phyloP scores from a whole-genome alignment of 2,797 vertebrate genomes.

The Otolemur crassicaudatus region DNA sequence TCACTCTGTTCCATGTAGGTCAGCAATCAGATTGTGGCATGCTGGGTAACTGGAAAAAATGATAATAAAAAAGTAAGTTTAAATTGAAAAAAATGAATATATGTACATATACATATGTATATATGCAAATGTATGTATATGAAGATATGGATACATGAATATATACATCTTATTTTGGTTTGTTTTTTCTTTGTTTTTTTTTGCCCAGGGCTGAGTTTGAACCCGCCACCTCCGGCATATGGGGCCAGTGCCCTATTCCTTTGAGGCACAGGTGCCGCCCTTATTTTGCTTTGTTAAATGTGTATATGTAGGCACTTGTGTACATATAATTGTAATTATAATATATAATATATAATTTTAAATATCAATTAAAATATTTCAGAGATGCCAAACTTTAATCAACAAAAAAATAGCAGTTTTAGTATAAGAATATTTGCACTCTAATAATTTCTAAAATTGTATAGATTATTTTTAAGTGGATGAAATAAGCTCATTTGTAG shows the following conservation, averaged over 20 bases:
- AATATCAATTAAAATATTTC: background rate
- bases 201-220: no score
- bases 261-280: no score
- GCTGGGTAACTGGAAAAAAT: constrained; percentile 88
- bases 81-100: background rate
- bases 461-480: background rate
- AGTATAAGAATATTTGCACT: background rate
- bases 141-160: background rate
- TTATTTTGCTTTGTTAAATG: background rate
- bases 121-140: background rate
- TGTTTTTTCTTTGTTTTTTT: background rate
- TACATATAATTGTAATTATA: background rate
- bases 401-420: background rate
- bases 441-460: background rate
- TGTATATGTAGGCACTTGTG: background rate
- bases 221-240: no score
- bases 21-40: constrained; percentile 79
- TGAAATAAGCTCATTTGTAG: constrained; percentile 18
- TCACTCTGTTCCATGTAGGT: constrained; percentile 81
- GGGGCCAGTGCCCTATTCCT: no score
- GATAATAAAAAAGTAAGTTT: constrained; percentile 80
- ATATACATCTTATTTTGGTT: background rate
- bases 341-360: background rate
- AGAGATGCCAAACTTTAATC: background rate
- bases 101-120: background rate